These are phyloP conservation scores for Collichthys lucidus DNA, from an alignment of 2,113 vertebrate species.

Conservation along the genomic window DNA sequence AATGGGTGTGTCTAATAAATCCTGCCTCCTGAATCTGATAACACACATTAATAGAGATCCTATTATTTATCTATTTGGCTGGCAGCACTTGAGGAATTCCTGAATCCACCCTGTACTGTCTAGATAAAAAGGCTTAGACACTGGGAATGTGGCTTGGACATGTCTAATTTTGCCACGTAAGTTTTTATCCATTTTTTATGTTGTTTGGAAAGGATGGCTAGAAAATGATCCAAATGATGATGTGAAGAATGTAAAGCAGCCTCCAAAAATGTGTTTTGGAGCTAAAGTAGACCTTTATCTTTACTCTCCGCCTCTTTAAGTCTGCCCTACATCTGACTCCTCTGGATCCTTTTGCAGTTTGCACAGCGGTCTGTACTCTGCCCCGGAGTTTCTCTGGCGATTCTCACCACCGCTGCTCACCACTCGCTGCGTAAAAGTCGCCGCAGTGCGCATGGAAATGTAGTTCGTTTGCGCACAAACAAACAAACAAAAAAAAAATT, in stretches of 20 bases:
- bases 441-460: constrained; percentile 61
- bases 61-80: constrained; percentile 3
- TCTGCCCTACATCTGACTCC: constrained; percentile 53
- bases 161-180: not conserved
- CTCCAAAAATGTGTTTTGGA: not conserved
- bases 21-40: constrained; percentile 22
- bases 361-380: constrained; percentile 53
- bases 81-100: constrained; percentile 7
- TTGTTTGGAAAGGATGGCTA: not conserved
- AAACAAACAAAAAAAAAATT: constrained; percentile 21
- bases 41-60: not conserved
- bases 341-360: constrained; percentile 35
- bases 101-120: not conserved
- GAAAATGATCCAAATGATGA: too few relatives aligned
- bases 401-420: constrained; percentile 6
- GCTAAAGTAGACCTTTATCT: constrained; percentile 7
- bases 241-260: not conserved
- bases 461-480: constrained; percentile 40
- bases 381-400: constrained; percentile 59
- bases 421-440: constrained; percentile 59
- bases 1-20: constrained; percentile 43
- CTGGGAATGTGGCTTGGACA: not conserved
- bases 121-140: not conserved
- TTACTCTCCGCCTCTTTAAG: constrained; percentile 68
- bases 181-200: not conserved